Evolutionary conservation across 2,113 vertebrate genomes (phyloP).

Genomic region (Thunnus thynnus): DNA sequence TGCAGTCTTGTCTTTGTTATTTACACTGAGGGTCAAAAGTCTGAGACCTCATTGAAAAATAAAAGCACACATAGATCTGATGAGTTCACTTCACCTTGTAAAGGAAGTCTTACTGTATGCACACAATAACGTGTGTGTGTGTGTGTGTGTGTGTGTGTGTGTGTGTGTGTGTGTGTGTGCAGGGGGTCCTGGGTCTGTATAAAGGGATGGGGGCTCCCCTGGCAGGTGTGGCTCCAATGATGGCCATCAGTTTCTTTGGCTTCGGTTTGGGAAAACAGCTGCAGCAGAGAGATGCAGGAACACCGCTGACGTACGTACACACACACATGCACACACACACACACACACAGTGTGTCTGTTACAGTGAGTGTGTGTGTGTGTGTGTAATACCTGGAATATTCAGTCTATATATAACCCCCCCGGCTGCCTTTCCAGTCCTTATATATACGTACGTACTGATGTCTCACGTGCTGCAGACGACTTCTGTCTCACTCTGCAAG

Average conservation of each 20-base stretch:
- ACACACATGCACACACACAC: background rate
- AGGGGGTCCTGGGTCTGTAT: constrained; percentile 85
- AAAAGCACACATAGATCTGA: too few relatives aligned
- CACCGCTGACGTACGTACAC: constrained; percentile 75
- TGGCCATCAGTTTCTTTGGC: constrained; percentile 87
- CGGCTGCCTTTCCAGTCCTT: background rate
- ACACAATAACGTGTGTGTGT: too few relatives aligned
- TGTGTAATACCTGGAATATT: constrained; percentile 44
- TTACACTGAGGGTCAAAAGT: too few relatives aligned
- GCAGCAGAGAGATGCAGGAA: constrained; percentile 75
- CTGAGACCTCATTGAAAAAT: too few relatives aligned
- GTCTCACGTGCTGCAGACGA: background rate
- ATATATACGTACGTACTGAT: background rate
- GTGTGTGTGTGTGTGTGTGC: constrained; percentile 46
- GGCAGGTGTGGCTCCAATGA: constrained; percentile 84
- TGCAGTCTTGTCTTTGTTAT: too few relatives aligned
- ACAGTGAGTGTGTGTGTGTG: constrained; percentile 29
- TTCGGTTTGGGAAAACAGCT: constrained; percentile 86
- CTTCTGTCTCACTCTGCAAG: background rate
- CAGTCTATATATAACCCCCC: constrained; percentile 49
- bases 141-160: constrained; percentile 4
- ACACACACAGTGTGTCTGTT: background rate
- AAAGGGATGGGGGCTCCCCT: constrained; percentile 86
- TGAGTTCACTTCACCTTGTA: too few relatives aligned
- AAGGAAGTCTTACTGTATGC: too few relatives aligned